Percentiles rank a stretch among this genome's conserved stretches.
phyloP scores from a whole-genome alignment of 2,797 vertebrate species.

The Eleutherodactylus coqui region DNA sequence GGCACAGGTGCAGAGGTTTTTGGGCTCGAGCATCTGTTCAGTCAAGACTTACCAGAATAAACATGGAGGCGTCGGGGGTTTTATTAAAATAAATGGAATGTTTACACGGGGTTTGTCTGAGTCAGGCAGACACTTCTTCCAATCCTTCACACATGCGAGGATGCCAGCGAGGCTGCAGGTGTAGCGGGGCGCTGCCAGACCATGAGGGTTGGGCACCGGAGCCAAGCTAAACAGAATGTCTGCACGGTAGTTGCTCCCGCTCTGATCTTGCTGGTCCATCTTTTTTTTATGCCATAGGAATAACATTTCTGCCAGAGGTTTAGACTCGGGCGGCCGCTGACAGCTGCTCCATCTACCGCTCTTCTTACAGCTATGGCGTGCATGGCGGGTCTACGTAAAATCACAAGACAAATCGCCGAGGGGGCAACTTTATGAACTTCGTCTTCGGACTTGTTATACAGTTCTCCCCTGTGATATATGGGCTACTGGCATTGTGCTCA shows the following conservation, averaged over 20 bases:
- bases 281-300: neutral
- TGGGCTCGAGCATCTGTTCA: slow-evolving; percentile 15
- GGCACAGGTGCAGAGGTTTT: slow-evolving; percentile 33
- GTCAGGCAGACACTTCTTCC: slow-evolving; percentile 42
- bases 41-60: slow-evolving; percentile 51
- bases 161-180: slow-evolving; percentile 47
- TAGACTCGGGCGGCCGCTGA: neutral
- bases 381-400: neutral
- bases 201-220: slow-evolving; percentile 11
- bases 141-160: slow-evolving; percentile 1
- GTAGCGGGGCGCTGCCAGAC: slow-evolving; percentile 29
- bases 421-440: too few species aligned
- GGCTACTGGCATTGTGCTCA: too few species aligned
- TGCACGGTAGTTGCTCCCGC: slow-evolving; percentile 34
- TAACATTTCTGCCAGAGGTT: neutral
- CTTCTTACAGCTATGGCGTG: too few species aligned
- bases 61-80: slow-evolving; percentile 36
- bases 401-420: neutral
- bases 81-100: slow-evolving; percentile 51
- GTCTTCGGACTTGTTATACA: too few species aligned
- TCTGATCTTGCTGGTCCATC: slow-evolving; percentile 10
- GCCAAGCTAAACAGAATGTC: slow-evolving; percentile 40
- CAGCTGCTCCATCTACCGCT: neutral
- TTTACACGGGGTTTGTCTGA: slow-evolving; percentile 43
- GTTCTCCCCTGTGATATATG: too few species aligned